These are phyloP conservation scores for Smittia sp. DNA, from an alignment of 2,888 invertebrate species.

Conservation along the genomic window DNA sequence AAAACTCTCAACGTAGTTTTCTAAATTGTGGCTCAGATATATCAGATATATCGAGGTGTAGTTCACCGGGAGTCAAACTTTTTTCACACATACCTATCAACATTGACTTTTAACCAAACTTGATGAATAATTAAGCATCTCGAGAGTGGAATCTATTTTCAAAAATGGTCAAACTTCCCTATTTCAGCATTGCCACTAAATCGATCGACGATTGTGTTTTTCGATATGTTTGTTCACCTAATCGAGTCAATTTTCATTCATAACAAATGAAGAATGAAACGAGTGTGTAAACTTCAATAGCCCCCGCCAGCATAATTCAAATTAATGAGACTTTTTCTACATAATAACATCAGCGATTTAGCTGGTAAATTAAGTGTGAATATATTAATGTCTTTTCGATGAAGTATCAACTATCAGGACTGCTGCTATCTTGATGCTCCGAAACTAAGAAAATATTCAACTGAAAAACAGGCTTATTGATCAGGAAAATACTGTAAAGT, in stretches of 20 bases:
- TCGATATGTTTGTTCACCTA: conserved; percentile 39
- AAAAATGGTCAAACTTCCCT: background rate
- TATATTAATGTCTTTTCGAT: no score
- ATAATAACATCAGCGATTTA: background rate
- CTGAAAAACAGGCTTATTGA: no score
- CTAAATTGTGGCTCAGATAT: no score
- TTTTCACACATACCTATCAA: background rate
- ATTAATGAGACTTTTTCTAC: background rate
- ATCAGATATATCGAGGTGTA: no score
- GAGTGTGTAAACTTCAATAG: conserved; percentile 10
- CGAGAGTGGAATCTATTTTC: background rate
- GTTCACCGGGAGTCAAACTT: background rate
- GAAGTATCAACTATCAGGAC: no score
- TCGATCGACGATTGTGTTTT: conserved; percentile 25
- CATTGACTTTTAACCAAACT: conserved; percentile 29
- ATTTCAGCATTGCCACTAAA: background rate
- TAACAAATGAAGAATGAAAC: no score
- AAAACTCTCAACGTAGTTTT: no score
- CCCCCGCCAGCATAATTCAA: conserved; percentile 12
- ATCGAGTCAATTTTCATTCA: background rate
- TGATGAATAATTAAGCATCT: conserved; percentile 32
- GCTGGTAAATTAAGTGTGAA: no score
- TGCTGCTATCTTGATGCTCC: no score
- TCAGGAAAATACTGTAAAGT: no score
- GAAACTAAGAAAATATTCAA: no score